phyloP scores from a whole-genome alignment of 1,140 invertebrate species.

The Neodiprion fabricii region DNA sequence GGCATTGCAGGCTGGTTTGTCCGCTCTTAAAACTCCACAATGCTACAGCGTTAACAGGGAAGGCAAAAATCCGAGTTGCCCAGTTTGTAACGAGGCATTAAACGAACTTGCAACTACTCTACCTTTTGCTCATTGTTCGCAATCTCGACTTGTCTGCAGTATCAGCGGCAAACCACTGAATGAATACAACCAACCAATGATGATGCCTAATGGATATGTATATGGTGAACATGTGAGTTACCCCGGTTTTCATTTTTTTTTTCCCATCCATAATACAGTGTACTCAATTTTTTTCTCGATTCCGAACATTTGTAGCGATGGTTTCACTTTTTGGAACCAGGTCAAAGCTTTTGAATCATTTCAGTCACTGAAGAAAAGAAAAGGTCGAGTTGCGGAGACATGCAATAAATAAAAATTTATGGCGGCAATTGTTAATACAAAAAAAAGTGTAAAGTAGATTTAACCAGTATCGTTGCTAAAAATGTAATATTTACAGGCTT shows the following conservation, averaged over 20 bases:
- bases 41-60: constrained; percentile 72
- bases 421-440: neutral
- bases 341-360: too few species aligned
- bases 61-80: constrained; percentile 85
- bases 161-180: constrained; percentile 93
- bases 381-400: too few species aligned
- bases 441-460: neutral
- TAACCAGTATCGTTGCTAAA: neutral
- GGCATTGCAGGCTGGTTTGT: constrained; percentile 89
- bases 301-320: neutral
- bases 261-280: constrained; percentile 4
- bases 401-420: too few species aligned
- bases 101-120: constrained; percentile 85
- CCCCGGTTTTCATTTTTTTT: constrained; percentile 14
- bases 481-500: constrained; percentile 66
- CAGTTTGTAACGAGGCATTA: constrained; percentile 89
- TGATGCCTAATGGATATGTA: constrained; percentile 97
- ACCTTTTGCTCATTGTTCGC: constrained; percentile 96
- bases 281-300: neutral
- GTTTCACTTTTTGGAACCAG: too few species aligned
- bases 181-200: constrained; percentile 97
- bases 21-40: constrained; percentile 93
- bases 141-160: constrained; percentile 91
- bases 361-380: too few species aligned
- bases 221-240: constrained; percentile 89